phyloP scores from a whole-genome alignment of 2,113 vertebrate genomes.

The Solea solea region DNA sequence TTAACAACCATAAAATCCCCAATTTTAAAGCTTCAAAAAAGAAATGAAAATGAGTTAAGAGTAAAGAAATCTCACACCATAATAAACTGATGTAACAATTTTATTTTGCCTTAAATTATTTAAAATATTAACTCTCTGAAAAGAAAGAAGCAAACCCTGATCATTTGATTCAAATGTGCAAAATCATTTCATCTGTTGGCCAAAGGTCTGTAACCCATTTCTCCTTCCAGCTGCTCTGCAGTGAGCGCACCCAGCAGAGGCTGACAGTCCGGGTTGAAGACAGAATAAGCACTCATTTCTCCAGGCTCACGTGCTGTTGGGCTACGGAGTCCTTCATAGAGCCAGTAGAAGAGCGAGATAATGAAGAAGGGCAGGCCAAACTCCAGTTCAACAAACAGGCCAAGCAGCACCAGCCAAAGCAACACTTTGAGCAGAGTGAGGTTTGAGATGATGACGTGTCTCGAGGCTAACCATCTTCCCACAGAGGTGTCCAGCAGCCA shows the following conservation, averaged over 20 bases:
- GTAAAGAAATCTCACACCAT: too few relatives aligned
- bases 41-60: too few relatives aligned
- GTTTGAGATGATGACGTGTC: conserved; percentile 69
- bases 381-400: conserved; percentile 89
- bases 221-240: conserved; percentile 92
- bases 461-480: conserved; percentile 73
- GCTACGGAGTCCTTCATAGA: conserved; percentile 87
- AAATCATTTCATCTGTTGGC: conserved; percentile 63
- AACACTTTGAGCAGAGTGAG: conserved; percentile 86
- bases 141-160: too few relatives aligned
- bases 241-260: conserved; percentile 90
- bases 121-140: too few relatives aligned
- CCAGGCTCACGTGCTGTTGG: conserved; percentile 80
- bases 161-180: conserved; percentile 2
- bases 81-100: too few relatives aligned
- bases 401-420: conserved; percentile 90
- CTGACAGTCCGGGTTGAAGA: conserved; percentile 93
- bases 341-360: conserved; percentile 93
- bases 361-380: conserved; percentile 90
- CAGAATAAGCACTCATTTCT: conserved; percentile 93
- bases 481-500: conserved; percentile 72
- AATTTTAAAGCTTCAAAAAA: too few relatives aligned
- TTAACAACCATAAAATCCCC: too few relatives aligned
- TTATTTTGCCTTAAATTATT: too few relatives aligned
- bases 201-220: conserved; percentile 85